Evolutionary conservation across 2,888 invertebrate species (phyloP).

Genomic region (Oxyscelio sp.): DNA sequence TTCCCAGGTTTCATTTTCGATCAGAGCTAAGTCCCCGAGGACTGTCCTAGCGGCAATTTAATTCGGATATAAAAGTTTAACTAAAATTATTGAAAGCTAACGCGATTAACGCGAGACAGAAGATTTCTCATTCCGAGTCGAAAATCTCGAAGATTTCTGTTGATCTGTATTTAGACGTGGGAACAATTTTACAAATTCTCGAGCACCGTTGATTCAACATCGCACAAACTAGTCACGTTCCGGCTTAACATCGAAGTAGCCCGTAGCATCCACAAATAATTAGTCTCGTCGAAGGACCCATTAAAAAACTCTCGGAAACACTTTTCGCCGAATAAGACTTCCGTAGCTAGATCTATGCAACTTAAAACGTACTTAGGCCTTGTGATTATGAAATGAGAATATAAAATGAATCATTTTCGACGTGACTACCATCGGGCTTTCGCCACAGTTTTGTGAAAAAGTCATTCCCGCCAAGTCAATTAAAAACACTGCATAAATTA

Average conservation of each 20-base stretch:
- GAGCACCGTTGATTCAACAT: slow-evolving; percentile 72
- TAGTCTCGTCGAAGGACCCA: slow-evolving; percentile 79
- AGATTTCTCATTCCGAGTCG: slow-evolving; percentile 1
- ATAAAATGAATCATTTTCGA: slow-evolving; percentile 30
- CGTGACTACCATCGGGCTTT: slow-evolving; percentile 1
- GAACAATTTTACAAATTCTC: slow-evolving; percentile 78
- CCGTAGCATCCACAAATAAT: slow-evolving; percentile 79
- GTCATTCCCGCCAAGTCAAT: neutral
- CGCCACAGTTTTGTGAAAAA: slow-evolving; percentile 12
- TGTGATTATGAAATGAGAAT: slow-evolving; percentile 38
- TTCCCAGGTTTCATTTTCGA: slow-evolving; percentile 26
- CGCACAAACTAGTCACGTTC: slow-evolving; percentile 78
- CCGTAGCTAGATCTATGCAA: slow-evolving; percentile 54
- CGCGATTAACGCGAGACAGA: slow-evolving; percentile 17
- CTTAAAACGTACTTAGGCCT: slow-evolving; percentile 37
- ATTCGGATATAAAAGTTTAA: neutral
- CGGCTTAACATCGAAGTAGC: slow-evolving; percentile 77
- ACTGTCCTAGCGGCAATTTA: slow-evolving; percentile 22
- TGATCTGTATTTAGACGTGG: slow-evolving; percentile 65
- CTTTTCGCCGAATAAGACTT: slow-evolving; percentile 76
- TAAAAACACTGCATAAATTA: neutral
- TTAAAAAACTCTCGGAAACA: slow-evolving; percentile 81
- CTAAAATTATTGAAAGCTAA: slow-evolving; percentile 38
- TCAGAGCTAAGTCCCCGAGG: neutral
- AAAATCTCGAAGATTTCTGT: slow-evolving; percentile 40